Evolutionary conservation across 2,797 vertebrate species (phyloP).

Genomic region (Chiloscyllium punctatum): DNA sequence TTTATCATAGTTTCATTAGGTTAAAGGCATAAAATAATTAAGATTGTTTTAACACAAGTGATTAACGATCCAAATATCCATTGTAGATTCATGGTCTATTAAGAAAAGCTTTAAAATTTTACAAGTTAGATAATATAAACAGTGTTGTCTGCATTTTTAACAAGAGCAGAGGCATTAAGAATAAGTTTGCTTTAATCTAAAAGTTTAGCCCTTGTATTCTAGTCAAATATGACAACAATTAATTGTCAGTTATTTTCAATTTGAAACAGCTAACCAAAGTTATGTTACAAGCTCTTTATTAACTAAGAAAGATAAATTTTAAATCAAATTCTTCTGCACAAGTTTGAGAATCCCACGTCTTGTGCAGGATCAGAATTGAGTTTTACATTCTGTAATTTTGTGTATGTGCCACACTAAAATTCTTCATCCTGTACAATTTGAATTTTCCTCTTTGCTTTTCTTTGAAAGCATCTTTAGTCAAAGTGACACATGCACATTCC

Average conservation of each 20-base stretch:
- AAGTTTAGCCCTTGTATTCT: background rate
- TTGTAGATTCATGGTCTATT: background rate
- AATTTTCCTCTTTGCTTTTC: background rate
- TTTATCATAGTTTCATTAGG: background rate
- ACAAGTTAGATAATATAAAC: background rate
- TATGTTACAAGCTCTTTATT: background rate
- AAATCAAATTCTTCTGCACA: background rate
- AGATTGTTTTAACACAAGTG: background rate
- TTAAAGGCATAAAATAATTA: background rate
- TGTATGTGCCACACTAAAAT: background rate
- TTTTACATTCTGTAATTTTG: background rate
- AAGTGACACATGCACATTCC: background rate
- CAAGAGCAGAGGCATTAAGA: background rate
- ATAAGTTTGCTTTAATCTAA: background rate
- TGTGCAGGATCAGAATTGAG: background rate
- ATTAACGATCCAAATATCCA: background rate
- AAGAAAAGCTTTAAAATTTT: conserved; percentile 4
- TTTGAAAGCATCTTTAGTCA: background rate
- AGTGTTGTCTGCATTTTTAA: background rate
- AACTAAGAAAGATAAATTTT: background rate
- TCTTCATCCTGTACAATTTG: background rate
- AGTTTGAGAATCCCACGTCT: background rate
- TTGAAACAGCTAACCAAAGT: background rate
- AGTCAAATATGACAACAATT: background rate
- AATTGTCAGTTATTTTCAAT: background rate